These are phyloP conservation scores for Xestobium rufovillosum DNA, from an alignment of 2,888 invertebrate species.

Conservation along the genomic window DNA sequence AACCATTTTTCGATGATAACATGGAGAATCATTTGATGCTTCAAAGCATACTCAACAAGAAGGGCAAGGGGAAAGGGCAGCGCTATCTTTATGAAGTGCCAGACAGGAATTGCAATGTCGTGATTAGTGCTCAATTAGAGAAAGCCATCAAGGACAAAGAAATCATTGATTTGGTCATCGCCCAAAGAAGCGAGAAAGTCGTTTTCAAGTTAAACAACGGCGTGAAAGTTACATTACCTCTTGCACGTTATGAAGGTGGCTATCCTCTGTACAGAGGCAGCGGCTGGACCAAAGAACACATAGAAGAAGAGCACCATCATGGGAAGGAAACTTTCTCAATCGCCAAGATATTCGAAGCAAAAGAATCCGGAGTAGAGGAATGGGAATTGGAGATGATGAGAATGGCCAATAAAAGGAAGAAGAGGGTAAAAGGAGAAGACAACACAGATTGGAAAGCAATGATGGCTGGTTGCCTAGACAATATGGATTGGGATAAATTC, in stretches of 20 bases:
- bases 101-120: constrained; percentile 62
- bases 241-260: constrained; percentile 34
- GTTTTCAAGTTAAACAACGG: constrained; percentile 62
- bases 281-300: constrained; percentile 48
- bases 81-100: constrained; percentile 64
- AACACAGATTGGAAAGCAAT: constrained; percentile 41
- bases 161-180: constrained; percentile 66
- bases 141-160: constrained; percentile 68
- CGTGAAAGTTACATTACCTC: constrained; percentile 59
- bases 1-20: constrained; percentile 37
- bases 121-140: constrained; percentile 65
- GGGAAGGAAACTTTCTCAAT: constrained; percentile 45
- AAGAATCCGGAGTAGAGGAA: constrained; percentile 39
- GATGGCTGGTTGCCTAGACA: constrained; percentile 52
- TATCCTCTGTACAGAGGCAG: constrained; percentile 35
- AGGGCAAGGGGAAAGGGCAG: constrained; percentile 51
- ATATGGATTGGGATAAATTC: constrained; percentile 52
- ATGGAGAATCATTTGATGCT: constrained; percentile 35
- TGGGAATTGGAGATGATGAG: constrained; percentile 41
- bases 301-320: constrained; percentile 40
- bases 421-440: constrained; percentile 37
- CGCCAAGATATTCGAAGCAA: constrained; percentile 53
- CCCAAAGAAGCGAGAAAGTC: constrained; percentile 65
- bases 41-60: constrained; percentile 44
- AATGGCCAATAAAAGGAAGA: constrained; percentile 37